Percentiles rank a stretch among this genome's conserved stretches.
Conservation (phyloP, 2,888 invertebrate species). For the Hydrotaea diabolus region DNA sequence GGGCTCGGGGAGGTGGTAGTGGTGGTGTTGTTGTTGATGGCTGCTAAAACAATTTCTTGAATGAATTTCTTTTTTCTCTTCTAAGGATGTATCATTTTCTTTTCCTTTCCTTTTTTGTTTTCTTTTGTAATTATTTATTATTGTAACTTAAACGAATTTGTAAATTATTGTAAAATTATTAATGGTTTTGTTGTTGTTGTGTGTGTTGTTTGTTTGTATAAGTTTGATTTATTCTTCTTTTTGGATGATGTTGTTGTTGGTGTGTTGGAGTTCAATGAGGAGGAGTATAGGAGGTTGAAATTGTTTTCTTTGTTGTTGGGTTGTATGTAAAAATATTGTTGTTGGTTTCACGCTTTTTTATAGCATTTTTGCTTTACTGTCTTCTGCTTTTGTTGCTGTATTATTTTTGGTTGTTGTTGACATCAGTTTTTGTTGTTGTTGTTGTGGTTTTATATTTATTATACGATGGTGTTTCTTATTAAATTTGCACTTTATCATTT, state of each 20-base stretch:
- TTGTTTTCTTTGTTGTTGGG: conserved; percentile 52
- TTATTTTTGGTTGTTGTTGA: conserved; percentile 66
- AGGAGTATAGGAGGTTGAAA: conserved; percentile 12
- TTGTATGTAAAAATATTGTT: conserved; percentile 45
- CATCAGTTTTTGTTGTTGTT: conserved; percentile 56
- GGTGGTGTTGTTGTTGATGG: conserved; percentile 49
- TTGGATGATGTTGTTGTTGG: conserved; percentile 38
- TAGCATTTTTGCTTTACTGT: conserved; percentile 50
- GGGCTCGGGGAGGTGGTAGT: conserved; percentile 66
- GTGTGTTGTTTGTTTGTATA: conserved; percentile 34
- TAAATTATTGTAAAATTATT: conserved; percentile 53
- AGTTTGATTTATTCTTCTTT: conserved; percentile 12
- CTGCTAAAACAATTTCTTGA: conserved; percentile 26
- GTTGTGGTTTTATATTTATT: conserved; percentile 57
- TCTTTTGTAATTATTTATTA: not conserved
- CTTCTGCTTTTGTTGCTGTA: conserved; percentile 39
- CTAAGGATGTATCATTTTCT: too few species aligned
- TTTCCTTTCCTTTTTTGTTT: not conserved
- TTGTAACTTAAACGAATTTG: conserved; percentile 52
- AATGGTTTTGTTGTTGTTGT: conserved; percentile 33
- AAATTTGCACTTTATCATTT: conserved; percentile 78
- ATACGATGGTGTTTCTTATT: conserved; percentile 68
- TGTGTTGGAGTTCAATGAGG: conserved; percentile 40
- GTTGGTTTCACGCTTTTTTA: conserved; percentile 37
- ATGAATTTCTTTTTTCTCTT: not conserved